Percentiles rank a stretch among this genome's conserved stretches.
Conservation (phyloP, 2,888 invertebrate genomes). For the Dryocosmus kuriphilus region DNA sequence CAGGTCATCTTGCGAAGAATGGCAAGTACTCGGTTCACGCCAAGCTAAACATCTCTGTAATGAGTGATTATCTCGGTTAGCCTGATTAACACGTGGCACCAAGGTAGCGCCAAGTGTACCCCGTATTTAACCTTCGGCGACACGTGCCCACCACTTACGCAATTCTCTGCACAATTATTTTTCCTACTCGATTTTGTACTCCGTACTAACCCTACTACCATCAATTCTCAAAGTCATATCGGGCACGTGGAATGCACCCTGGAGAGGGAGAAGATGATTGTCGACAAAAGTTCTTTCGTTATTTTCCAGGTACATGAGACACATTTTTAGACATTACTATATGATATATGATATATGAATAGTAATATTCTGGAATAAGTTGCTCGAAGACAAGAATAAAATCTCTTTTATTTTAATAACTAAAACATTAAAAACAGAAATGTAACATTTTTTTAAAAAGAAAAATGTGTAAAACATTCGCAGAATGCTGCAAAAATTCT, state of each 20-base stretch:
- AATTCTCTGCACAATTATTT: conserved; percentile 54
- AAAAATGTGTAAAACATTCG: too few relatives aligned
- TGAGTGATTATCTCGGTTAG: conserved; percentile 77
- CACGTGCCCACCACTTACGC: conserved; percentile 37
- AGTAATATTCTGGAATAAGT: too few relatives aligned
- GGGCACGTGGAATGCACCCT: background rate
- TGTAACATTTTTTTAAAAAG: too few relatives aligned
- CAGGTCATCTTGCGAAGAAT: conserved; percentile 51
- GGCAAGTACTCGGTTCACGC: conserved; percentile 52
- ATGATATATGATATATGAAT: too few relatives aligned
- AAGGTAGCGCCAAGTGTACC: conserved; percentile 56
- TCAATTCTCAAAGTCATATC: background rate
- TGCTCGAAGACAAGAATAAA: too few relatives aligned
- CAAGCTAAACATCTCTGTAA: conserved; percentile 76
- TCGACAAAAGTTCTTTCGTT: background rate
- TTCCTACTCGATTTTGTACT: conserved; percentile 39
- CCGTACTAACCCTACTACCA: too few relatives aligned
- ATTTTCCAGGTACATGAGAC: background rate
- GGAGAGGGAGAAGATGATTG: background rate
- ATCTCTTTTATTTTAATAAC: too few relatives aligned
- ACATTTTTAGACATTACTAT: too few relatives aligned
- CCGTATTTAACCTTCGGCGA: conserved; percentile 17
- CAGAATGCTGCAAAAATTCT: too few relatives aligned
- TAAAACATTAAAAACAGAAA: too few relatives aligned
- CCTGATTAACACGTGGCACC: conserved; percentile 74